Evolutionary conservation across 2,113 vertebrate genomes (phyloP).

Genomic region (Prionailurus viverrinus): DNA sequence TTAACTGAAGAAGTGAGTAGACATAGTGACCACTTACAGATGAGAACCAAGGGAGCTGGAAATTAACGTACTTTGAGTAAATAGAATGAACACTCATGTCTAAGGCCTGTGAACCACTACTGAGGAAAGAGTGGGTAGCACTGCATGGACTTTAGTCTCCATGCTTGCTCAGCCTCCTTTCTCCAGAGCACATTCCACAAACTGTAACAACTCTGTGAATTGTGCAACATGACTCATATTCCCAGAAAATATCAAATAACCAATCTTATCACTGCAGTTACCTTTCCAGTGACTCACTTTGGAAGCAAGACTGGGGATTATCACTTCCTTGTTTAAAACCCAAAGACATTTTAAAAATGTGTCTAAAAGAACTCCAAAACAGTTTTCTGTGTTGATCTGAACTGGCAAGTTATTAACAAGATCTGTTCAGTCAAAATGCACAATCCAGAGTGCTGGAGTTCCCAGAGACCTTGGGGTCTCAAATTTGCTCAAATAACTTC

Average conservation of each 20-base stretch:
- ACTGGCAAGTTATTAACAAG: not conserved
- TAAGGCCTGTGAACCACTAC: not conserved
- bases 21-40: constrained; percentile 52
- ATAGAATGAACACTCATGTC: not conserved
- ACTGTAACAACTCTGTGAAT: constrained; percentile 54
- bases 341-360: constrained; percentile 1
- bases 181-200: constrained; percentile 66
- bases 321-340: constrained; percentile 26
- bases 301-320: not conserved
- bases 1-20: constrained; percentile 62
- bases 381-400: not conserved
- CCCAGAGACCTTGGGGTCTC: not conserved
- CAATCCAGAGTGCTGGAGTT: not conserved
- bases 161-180: constrained; percentile 15
- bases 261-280: not conserved
- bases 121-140: not conserved
- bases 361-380: not conserved
- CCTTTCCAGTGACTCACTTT: not conserved
- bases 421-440: not conserved
- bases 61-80: constrained; percentile 53
- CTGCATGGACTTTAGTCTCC: not conserved
- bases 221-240: constrained; percentile 51
- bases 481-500: not conserved
- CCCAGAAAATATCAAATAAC: not conserved
- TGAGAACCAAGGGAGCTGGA: constrained; percentile 52